Base-by-base conservation (phyloP, 1,140 invertebrate species). In the Scaptodrosophila lebanonensis region DNA sequence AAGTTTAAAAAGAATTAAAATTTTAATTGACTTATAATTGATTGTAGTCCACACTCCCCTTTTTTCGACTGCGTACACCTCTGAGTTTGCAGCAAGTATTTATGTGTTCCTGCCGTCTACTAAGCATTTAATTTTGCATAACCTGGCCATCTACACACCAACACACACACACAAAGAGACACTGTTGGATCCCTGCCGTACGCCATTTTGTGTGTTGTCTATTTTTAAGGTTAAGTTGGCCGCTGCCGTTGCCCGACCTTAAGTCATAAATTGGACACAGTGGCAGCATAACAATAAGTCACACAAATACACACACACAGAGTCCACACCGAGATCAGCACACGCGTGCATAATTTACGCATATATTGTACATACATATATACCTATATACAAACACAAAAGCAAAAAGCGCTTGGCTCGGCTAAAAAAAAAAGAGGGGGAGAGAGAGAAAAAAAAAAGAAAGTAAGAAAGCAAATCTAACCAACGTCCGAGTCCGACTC, bases 201-300 rank as follows among this genome's bases (percentile, higher is more conserved):
- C 39, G 32, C 32, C 35, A 12, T 48, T 30, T 22, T 59, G 56
- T 15, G 22, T 60, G 36, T 59, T 51, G 47, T 68, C 59, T 73
- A 60, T 70, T 73, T 82, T 82, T 70, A 58, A 75, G 36, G 66
- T 18, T 45, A 49, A 65, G 48, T 50, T 50, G 30, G 13, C 13
- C 7, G 18, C 8, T 32, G 20, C 13, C 50, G 20, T n/a, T 38
- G 3, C 20, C 50, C 73, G 70, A 75, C 75, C 75, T 82, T 72
- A 48, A 66, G 65, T 83, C 77, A 83, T 83, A 83, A 83, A 83
- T 83, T 83, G 68, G 56, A 72, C 53, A 66, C 72, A 83, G 68
- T 83, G 72, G 61, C 72, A 64, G 72, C 79, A 83, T 83, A 83
- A 83, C 79, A 83, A 83, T 83, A 84, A 83, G 72, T 77, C 65